Conservation (phyloP, 2,888 invertebrate species). For the Drosophila monieri region DNA sequence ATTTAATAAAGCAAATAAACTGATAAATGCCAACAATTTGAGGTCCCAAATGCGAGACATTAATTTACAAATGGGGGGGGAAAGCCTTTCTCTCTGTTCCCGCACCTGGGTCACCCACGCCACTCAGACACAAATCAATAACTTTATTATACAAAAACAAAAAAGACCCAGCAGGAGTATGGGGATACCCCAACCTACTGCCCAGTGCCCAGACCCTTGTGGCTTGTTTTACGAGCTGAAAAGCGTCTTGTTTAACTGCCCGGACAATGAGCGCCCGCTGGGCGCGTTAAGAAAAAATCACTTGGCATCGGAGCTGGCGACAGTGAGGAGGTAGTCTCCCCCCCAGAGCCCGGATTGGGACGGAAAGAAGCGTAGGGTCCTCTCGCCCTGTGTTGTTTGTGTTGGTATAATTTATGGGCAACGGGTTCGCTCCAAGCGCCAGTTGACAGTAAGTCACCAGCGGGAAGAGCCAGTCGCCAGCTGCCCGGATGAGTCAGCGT, state of each 20-base stretch:
- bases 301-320: slow-evolving; percentile 54
- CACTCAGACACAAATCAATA: slow-evolving; percentile 77
- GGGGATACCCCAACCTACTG: neutral
- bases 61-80: slow-evolving; percentile 45
- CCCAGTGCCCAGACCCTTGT: slow-evolving; percentile 16
- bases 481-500: slow-evolving; percentile 46
- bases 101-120: slow-evolving; percentile 62
- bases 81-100: slow-evolving; percentile 27
- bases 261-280: slow-evolving; percentile 75
- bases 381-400: slow-evolving; percentile 48
- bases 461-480: slow-evolving; percentile 38
- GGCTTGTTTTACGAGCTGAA: slow-evolving; percentile 74
- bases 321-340: slow-evolving; percentile 36
- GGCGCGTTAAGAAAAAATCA: slow-evolving; percentile 73
- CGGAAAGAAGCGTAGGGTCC: slow-evolving; percentile 28
- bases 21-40: slow-evolving; percentile 47
- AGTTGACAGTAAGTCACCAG: slow-evolving; percentile 67
- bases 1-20: slow-evolving; percentile 75
- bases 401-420: slow-evolving; percentile 65
- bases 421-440: slow-evolving; percentile 59
- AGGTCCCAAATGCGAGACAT: slow-evolving; percentile 58
- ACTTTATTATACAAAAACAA: slow-evolving; percentile 66
- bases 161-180: slow-evolving; percentile 26
- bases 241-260: slow-evolving; percentile 78
- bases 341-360: slow-evolving; percentile 20